Evolutionary conservation across 1,140 invertebrate species (phyloP), one percentile per base, ranked within the genome.

Genomic region (Drosophila persimilis): DNA sequence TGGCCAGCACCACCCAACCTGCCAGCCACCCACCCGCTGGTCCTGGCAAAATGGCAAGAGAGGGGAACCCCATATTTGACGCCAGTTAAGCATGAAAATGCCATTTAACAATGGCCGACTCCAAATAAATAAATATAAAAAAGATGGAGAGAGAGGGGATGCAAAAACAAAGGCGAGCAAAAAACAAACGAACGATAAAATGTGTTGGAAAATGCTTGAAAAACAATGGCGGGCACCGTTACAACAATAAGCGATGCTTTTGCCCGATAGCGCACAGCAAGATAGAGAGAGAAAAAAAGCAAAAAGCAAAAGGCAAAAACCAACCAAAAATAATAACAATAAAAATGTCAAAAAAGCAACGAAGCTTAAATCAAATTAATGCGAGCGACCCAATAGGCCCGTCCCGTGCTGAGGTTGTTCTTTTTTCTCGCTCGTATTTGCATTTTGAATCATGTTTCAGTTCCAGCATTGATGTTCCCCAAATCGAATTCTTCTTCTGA

Each of bases 81-180:
- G 77, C 83, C 81, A 86, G 83, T 85, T 85, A 66, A 85, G 81
- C 81, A 86, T 86, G 81, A 86, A 86, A 86, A 81, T 86, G 83
- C 77, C 83, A 88, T 86, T 86, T 86, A 86, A 88, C 83, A 81
- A 80, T 75, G 77, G 73, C 69, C 52, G 64, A 58, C 29, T 46
- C 24, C 70, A 78, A 78, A 86, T 88, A 86, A 88, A 88, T 86
- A 74, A 88, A 79, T 13, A 13, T 39, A 77, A 71, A 45, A 71
- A 86, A 64, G 47, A 45, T 63, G 52, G 57, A 48, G 44, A 39
- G 41, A 43, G 43, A 54, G 50, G 9, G 70, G 58, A 47, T 56
- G 26, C 11, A 52, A 51, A 53, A 26, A 41, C 60, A 62, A 62
- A 61, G 46, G 44, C 44, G 58, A 63, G 39, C 59, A 66, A 54